Conservation (phyloP, 2,113 vertebrate genomes). For the Dipodomys stephensi region DNA sequence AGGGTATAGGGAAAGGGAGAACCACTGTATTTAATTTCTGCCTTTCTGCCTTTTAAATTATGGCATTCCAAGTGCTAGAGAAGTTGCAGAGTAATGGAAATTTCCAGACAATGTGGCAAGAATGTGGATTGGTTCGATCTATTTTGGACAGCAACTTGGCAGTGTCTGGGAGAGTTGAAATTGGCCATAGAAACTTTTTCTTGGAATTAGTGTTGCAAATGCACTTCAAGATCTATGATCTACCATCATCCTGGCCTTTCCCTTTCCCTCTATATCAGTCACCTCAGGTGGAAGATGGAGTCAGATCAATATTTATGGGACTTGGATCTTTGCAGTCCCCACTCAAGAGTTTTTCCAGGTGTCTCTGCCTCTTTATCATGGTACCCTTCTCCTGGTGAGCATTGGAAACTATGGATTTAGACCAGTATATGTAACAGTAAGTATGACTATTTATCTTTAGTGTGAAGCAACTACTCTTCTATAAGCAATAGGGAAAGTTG, state of each 20-base stretch:
- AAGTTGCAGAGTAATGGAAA: constrained; percentile 9
- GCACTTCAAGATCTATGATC: neutral
- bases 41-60: neutral
- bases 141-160: constrained; percentile 1
- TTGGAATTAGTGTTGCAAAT: neutral
- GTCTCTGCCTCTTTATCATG: neutral
- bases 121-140: neutral
- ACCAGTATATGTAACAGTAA: neutral
- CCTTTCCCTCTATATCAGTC: neutral
- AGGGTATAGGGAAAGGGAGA: rapidly evolving
- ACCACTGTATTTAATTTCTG: neutral
- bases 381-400: neutral
- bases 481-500: neutral
- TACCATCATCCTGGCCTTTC: no score
- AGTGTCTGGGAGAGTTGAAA: neutral
- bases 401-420: neutral
- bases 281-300: neutral
- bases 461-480: neutral
- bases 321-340: neutral
- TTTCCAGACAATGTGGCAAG: neutral
- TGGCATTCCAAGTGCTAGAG: neutral
- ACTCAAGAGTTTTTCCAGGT: no score
- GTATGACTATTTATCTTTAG: neutral
- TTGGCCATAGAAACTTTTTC: neutral
- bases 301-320: neutral